Evolutionary conservation across 2,113 vertebrate genomes (phyloP).

Genomic region (Myiopsitta monachus): DNA sequence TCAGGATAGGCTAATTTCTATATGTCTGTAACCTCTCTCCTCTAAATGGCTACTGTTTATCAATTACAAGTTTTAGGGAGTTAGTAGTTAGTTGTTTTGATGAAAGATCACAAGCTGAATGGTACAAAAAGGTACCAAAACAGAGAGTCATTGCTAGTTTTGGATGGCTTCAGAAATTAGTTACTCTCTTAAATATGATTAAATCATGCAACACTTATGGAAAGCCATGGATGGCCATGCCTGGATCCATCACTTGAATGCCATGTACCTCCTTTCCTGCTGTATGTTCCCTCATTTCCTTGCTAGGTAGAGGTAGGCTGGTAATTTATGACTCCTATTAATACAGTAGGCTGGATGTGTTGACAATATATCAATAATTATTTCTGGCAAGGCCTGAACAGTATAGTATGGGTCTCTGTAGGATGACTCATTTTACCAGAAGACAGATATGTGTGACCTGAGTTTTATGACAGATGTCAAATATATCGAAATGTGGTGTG

Average conservation of each 20-base stretch:
- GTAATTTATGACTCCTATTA: conserved; percentile 73
- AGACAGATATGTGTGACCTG: conserved; percentile 73
- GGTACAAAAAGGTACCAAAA: not conserved
- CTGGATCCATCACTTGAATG: not conserved
- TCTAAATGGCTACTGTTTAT: not conserved
- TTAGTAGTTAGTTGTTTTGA: not conserved
- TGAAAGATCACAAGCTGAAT: not conserved
- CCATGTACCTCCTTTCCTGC: not conserved
- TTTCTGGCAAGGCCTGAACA: conserved; percentile 65
- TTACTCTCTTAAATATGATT: not conserved
- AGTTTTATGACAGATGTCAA: conserved; percentile 79
- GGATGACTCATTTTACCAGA: conserved; percentile 74
- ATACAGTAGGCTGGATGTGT: conserved; percentile 65
- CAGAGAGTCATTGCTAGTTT: not conserved
- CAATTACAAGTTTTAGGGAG: not conserved
- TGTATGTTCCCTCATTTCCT: conserved; percentile 12
- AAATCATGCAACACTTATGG: not conserved
- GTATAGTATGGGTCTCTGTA: conserved; percentile 47
- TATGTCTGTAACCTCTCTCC: not conserved
- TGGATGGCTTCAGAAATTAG: not conserved
- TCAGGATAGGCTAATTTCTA: not conserved
- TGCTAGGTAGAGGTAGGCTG: not conserved
- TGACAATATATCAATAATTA: conserved; percentile 78
- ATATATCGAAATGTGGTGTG: conserved; percentile 73
- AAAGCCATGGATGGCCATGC: not conserved